Conservation (phyloP, 2,888 invertebrate genomes). For the Anticlea derivata region DNA sequence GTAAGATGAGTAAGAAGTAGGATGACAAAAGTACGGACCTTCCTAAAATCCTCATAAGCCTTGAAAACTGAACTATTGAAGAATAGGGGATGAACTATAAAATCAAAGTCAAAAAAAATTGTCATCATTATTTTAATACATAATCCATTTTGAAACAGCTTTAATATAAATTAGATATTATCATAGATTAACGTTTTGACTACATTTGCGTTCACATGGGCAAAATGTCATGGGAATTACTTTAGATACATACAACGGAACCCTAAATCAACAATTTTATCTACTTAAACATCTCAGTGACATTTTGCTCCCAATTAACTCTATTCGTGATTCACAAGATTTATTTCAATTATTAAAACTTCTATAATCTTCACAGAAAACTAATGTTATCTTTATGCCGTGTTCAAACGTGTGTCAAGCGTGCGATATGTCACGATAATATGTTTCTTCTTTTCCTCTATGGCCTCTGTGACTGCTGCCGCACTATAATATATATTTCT, state of each 20-base stretch:
- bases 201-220: not conserved
- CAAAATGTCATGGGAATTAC: slow-evolving; percentile 1
- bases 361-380: not conserved
- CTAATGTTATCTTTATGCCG: too few species aligned
- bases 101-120: slow-evolving; percentile 16
- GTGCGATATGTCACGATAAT: too few species aligned
- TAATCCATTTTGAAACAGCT: slow-evolving; percentile 53
- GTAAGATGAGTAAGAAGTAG: too few species aligned
- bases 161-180: slow-evolving; percentile 46
- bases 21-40: too few species aligned
- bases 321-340: not conserved
- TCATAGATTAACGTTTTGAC: slow-evolving; percentile 21
- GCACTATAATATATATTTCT: too few species aligned
- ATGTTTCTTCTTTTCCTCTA: too few species aligned
- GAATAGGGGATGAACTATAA: not conserved
- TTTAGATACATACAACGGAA: slow-evolving; percentile 1
- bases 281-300: not conserved
- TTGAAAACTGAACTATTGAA: too few species aligned
- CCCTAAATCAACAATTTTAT: not conserved
- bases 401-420: too few species aligned
- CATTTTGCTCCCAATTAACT: slow-evolving; percentile 6
- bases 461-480: too few species aligned
- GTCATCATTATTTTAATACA: slow-evolving; percentile 51
- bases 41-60: too few species aligned
- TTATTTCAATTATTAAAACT: too few species aligned